These are phyloP conservation scores for Cantharis nigra DNA, from an alignment of 2,888 invertebrate genomes.

Conservation along the genomic window DNA sequence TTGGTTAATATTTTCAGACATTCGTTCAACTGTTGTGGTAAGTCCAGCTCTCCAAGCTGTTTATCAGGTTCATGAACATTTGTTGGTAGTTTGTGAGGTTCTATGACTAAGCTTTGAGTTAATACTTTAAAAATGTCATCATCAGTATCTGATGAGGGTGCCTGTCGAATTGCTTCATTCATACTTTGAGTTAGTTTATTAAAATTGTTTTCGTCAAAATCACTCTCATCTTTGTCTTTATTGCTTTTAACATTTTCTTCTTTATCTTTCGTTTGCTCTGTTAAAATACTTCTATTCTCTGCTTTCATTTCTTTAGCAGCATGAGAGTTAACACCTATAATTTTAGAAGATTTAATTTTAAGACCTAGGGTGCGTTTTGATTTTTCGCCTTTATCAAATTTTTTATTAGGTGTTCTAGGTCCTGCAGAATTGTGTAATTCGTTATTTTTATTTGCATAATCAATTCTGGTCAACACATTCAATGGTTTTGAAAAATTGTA, in stretches of 20 bases:
- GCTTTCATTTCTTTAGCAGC: not conserved
- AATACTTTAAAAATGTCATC: not conserved
- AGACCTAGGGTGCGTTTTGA: not conserved
- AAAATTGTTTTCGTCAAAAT: not conserved
- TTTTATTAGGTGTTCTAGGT: not conserved
- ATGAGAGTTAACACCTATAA: not conserved
- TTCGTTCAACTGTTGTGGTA: not conserved
- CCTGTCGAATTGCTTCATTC: no score
- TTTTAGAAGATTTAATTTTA: not conserved
- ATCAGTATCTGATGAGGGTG: not conserved
- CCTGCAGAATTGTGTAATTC: not conserved
- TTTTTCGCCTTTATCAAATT: not conserved
- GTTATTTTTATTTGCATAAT: not conserved
- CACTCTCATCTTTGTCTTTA: not conserved
- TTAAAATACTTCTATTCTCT: not conserved
- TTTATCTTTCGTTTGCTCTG: not conserved
- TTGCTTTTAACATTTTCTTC: not conserved
- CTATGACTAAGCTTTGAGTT: not conserved
- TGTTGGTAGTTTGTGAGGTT: not conserved
- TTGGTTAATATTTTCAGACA: not conserved
- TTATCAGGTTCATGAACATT: not conserved
- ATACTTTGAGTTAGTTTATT: not conserved
- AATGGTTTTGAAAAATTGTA: not conserved
- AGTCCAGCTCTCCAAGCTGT: not conserved
- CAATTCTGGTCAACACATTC: not conserved